Evolutionary conservation across 1,140 invertebrate species (phyloP), one percentile per base, ranked within the genome.

Genomic region (Drosophila truncata): DNA sequence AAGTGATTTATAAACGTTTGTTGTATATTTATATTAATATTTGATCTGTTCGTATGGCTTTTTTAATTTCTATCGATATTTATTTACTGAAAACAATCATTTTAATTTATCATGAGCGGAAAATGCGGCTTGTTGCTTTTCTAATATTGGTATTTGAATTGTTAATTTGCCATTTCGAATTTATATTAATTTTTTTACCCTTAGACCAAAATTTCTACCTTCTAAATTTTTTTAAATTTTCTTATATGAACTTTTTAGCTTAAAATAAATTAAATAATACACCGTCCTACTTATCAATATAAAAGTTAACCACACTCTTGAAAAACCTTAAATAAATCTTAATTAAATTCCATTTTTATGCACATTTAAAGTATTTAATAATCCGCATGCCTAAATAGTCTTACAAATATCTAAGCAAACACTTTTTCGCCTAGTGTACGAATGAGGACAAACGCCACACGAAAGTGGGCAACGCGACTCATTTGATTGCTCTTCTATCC

Each of bases 401-500:
- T 13, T 25, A 25, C n/a, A n/a, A 11, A 4, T 27, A 27, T 27
- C n/a, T n/a, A n/a, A n/a, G 14, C 23, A 8, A n/a, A 18, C 20
- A 39, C 54, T 31, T 37, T 37, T 70, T 67, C 10, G 47, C 13
- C 11, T 37, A 70, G 63, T 70, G 66, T 70, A 54, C 11, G 42
- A 44, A 18, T 20, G 41, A 20, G 41, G 18, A 23, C 5, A 44
- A 44, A 27, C 23, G 66, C 55, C 70, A 71, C 57, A 27, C 64
- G 20, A 31, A 41, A 72, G 44, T 72, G 67, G 44, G 35, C 9
- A 16, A 7, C 14, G 33, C 14, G 33, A 55, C 52, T 55, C 50
- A 50, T 59, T 71, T 44, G 73, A 69, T 77, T 78, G 75, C 64
- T 78, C 49, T 58, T 75, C 55, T 54, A 39, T 29, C 14, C 35